Percentiles rank a stretch among this genome's conserved stretches.
Evolutionary conservation across 2,888 invertebrate genomes (phyloP).

Genomic region (Rhagonycha fulva): DNA sequence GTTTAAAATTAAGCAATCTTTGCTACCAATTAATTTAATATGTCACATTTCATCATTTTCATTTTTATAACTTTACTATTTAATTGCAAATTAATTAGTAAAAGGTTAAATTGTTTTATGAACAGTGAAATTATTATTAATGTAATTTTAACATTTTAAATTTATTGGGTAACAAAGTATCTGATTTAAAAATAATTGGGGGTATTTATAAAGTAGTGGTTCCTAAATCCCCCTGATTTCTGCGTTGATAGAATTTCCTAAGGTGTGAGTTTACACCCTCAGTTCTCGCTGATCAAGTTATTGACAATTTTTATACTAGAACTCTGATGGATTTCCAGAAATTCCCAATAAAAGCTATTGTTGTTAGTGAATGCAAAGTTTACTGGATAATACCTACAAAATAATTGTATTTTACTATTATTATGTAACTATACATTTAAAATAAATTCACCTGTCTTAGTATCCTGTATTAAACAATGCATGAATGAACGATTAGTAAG

Average conservation of each 20-base stretch:
- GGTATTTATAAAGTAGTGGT: no score
- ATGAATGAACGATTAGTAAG: conserved; percentile 3
- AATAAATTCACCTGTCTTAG: not conserved
- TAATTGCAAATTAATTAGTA: not conserved
- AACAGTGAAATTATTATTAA: not conserved
- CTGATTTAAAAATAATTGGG: no score
- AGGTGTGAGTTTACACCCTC: no score
- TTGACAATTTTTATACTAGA: no score
- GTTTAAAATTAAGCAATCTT: not conserved
- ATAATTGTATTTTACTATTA: not conserved
- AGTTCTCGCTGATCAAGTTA: no score
- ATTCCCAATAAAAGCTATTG: not conserved
- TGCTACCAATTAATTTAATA: not conserved
- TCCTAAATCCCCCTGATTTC: no score
- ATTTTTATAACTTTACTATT: not conserved
- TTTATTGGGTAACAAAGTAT: no score
- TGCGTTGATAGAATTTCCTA: no score
- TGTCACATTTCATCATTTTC: not conserved
- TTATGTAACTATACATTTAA: not conserved
- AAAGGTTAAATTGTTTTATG: not conserved
- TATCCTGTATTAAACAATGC: conserved; percentile 1
- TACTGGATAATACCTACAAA: not conserved
- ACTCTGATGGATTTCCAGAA: no score
- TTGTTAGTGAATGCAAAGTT: not conserved
- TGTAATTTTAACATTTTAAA: not conserved